Evolutionary conservation across 1,140 invertebrate genomes (phyloP).

Genomic region (Ostrea denselamellosa): DNA sequence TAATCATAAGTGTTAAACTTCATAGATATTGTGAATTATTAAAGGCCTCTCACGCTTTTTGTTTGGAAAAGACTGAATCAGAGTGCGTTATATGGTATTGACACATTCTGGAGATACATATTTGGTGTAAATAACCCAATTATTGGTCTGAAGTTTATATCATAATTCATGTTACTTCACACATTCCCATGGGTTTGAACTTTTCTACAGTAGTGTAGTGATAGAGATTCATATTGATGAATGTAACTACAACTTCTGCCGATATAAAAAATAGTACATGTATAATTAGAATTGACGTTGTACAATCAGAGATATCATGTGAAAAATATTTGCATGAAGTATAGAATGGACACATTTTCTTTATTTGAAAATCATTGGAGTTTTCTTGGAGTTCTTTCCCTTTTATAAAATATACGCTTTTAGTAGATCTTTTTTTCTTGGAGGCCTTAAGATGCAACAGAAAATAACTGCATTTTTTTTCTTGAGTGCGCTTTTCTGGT

Average conservation of each 20-base stretch:
- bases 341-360: too few relatives aligned
- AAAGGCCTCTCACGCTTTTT: background rate
- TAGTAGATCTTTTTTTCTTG: background rate
- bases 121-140: background rate
- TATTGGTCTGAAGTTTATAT: constrained; percentile 22
- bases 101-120: background rate
- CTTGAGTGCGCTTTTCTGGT: constrained; percentile 43
- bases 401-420: constrained; percentile 2
- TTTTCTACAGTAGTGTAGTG: background rate
- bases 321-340: background rate
- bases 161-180: constrained; percentile 19
- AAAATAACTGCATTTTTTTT: constrained; percentile 27
- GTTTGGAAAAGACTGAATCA: background rate
- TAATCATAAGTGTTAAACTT: constrained; percentile 6
- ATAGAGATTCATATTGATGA: background rate
- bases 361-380: too few relatives aligned
- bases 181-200: background rate
- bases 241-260: background rate
- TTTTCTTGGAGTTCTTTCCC: constrained; percentile 30
- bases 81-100: background rate
- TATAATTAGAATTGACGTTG: background rate
- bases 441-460: constrained; percentile 34
- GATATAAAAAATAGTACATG: background rate
- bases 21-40: constrained; percentile 26
- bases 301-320: background rate